Conservation (phyloP, 2,113 vertebrate genomes). For the Sinocyclocheilus grahami region DNA sequence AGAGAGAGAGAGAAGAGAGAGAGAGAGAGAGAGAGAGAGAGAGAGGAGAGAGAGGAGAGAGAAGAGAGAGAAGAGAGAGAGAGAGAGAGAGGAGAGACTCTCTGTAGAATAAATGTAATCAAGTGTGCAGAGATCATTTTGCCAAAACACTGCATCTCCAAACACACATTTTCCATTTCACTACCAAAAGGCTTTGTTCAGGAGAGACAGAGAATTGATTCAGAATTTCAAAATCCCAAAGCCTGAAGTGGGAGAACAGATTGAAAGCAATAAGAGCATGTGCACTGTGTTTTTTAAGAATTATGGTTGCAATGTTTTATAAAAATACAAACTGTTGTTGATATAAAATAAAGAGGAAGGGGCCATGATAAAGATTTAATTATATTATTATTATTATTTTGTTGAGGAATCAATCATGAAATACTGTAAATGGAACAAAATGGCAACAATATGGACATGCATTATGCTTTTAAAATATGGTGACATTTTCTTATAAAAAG, state of each 20-base stretch:
- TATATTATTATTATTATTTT: too few relatives aligned
- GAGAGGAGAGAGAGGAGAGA: too few relatives aligned
- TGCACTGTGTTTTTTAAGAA: not conserved
- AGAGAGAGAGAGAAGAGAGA: too few relatives aligned
- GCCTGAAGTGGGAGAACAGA: not conserved
- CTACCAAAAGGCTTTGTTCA: conserved; percentile 47
- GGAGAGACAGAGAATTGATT: conserved; percentile 43
- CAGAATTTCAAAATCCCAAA: conserved; percentile 40
- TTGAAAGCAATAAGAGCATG: not conserved
- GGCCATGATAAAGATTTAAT: too few relatives aligned
- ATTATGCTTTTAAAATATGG: too few relatives aligned
- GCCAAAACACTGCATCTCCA: conserved; percentile 53
- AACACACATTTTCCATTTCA: conserved; percentile 51
- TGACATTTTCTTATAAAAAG: too few relatives aligned
- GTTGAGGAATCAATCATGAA: too few relatives aligned
- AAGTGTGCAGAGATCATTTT: conserved; percentile 50
- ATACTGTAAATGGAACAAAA: too few relatives aligned
- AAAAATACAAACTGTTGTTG: not conserved
- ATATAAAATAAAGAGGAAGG: too few relatives aligned
- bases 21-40: too few relatives aligned
- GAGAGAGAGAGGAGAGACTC: conserved; percentile 1
- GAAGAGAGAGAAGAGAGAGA: too few relatives aligned
- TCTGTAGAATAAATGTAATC: conserved; percentile 54
- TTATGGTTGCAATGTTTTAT: not conserved
- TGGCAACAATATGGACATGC: too few relatives aligned